Conservation (phyloP, 2,888 invertebrate genomes). For the Lithophane ornitopus region DNA sequence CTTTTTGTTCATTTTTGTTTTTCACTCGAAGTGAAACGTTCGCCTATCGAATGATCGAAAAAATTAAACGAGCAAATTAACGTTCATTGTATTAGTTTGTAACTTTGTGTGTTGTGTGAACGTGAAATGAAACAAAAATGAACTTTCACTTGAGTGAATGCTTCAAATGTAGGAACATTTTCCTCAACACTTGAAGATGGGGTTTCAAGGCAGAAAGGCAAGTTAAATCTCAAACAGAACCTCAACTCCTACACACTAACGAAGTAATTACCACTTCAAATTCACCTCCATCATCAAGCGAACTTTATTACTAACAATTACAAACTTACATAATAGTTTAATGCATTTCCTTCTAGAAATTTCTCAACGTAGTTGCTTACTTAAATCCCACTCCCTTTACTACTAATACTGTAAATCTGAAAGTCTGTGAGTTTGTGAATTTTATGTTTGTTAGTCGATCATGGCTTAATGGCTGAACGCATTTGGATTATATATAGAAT, state of each 20-base stretch:
- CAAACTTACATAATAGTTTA: conserved; percentile 63
- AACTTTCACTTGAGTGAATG: neutral
- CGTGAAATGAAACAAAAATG: neutral
- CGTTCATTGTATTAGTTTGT: neutral
- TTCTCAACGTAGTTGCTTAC: conserved; percentile 47
- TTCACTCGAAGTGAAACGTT: neutral
- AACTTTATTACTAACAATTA: conserved; percentile 64
- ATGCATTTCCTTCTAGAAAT: conserved; percentile 62
- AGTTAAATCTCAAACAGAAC: conserved; percentile 33
- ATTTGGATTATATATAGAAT: neutral
- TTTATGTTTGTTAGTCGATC: neutral
- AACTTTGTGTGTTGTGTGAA: neutral
- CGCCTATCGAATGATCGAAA: neutral
- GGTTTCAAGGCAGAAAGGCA: conserved; percentile 15
- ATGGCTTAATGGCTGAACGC: rapidly evolving
- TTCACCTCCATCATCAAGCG: conserved; percentile 50
- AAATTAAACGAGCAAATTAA: neutral
- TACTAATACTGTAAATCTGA: neutral
- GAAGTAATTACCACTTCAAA: conserved; percentile 52
- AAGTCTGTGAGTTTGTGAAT: neutral
- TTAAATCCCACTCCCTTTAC: conserved; percentile 7
- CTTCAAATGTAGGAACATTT: neutral
- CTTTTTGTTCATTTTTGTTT: neutral
- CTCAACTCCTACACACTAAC: conserved; percentile 23
- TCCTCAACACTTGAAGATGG: neutral